phyloP scores from a whole-genome alignment of 2,888 invertebrate genomes.

The Galeopsomyia nigrocyanea region DNA sequence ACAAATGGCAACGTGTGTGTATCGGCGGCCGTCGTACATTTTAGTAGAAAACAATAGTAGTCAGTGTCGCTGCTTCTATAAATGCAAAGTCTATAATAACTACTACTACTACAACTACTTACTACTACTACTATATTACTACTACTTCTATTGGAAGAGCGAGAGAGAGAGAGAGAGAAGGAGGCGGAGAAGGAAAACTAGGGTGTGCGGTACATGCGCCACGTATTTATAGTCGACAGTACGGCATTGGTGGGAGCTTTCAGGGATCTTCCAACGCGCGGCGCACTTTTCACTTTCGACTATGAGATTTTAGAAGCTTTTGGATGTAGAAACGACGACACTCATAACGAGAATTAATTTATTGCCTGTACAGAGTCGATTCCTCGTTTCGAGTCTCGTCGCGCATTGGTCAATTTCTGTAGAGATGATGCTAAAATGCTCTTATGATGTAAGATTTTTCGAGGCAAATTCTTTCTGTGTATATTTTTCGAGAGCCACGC shows the following conservation, averaged over 20 bases:
- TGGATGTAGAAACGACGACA: conserved; percentile 21
- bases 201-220: conserved; percentile 34
- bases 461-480: conserved; percentile 14
- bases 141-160: conserved; percentile 19
- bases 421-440: neutral
- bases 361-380: conserved; percentile 1
- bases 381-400: neutral
- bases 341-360: conserved; percentile 12
- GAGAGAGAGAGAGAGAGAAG: neutral
- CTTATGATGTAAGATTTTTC: neutral
- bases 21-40: conserved; percentile 20
- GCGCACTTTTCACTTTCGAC: conserved; percentile 2
- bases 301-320: conserved; percentile 44
- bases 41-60: conserved; percentile 46
- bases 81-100: conserved; percentile 45
- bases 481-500: conserved; percentile 12
- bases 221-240: conserved; percentile 42
- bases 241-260: conserved; percentile 43
- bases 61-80: conserved; percentile 49
- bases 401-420: too few relatives aligned
- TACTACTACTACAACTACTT: too few relatives aligned
- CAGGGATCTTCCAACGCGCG: conserved; percentile 35
- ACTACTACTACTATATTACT: too few relatives aligned
- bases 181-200: conserved; percentile 16
- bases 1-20: conserved; percentile 39